A percentile compares a stretch with the other conserved stretches of the same genome.
These are phyloP conservation scores for Carabus problematicus DNA, from an alignment of 2,888 invertebrate genomes.

Conservation along the genomic window DNA sequence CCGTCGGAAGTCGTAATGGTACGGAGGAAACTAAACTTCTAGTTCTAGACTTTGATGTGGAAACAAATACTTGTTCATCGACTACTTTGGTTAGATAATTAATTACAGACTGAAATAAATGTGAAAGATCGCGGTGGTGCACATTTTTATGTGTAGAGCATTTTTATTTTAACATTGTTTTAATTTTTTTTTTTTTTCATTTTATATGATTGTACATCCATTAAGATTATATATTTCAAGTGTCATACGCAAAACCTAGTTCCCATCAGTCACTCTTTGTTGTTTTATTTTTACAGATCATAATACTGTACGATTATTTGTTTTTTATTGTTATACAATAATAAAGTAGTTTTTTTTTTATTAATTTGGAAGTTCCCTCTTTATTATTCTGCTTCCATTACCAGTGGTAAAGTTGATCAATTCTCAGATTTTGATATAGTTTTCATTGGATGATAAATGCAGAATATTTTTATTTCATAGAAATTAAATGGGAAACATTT, in stretches of 20 bases:
- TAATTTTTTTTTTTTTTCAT: constrained; percentile 19
- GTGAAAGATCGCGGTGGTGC: not conserved
- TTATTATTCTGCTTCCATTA: too few species aligned
- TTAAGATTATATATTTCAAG: constrained; percentile 1
- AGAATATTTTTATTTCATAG: too few species aligned
- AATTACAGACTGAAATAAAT: constrained; percentile 37
- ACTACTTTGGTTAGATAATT: constrained; percentile 46
- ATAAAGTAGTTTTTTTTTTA: constrained; percentile 14
- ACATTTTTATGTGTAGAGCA: constrained; percentile 2
- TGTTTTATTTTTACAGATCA: constrained; percentile 10
- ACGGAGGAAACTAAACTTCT: constrained; percentile 99
- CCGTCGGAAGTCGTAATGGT: constrained; percentile 97
- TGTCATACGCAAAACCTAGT: not conserved
- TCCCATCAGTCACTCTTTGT: constrained; percentile 9
- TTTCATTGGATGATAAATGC: too few species aligned
- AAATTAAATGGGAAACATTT: too few species aligned
- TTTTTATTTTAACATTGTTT: constrained; percentile 28
- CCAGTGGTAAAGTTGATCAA: too few species aligned
- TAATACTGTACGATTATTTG: not conserved
- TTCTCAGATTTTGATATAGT: too few species aligned
- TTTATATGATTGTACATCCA: constrained; percentile 21
- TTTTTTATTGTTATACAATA: constrained; percentile 3
- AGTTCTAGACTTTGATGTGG: constrained; percentile 95
- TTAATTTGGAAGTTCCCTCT: not conserved
- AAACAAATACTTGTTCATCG: constrained; percentile 52